Conservation (phyloP, 2,113 vertebrate genomes). For the Nymphicus hollandicus region DNA sequence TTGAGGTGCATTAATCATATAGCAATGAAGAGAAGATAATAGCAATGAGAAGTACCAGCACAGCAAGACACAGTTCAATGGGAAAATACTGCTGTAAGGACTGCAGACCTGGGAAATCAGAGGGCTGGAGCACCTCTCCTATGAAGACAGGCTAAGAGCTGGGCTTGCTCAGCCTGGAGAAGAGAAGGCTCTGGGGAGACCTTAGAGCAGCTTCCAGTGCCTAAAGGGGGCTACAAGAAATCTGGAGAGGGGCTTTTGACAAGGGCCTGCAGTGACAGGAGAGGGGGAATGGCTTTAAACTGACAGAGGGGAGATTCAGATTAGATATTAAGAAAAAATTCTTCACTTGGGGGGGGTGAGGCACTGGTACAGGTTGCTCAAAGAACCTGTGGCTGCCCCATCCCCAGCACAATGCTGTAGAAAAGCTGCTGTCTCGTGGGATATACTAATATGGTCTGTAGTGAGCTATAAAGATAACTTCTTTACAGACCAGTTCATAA, state of each 20-base stretch:
- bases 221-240: background rate
- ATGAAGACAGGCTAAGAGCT: background rate
- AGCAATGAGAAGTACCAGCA: background rate
- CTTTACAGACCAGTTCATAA: background rate
- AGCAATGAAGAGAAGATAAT: background rate
- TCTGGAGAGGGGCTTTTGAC: background rate
- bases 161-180: background rate
- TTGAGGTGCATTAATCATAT: background rate
- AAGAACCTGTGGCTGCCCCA: background rate
- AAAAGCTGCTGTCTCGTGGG: background rate
- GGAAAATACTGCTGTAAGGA: background rate
- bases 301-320: background rate
- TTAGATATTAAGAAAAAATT: background rate
- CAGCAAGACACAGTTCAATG: background rate
- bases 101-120: background rate
- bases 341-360: background rate
- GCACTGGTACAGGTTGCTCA: background rate
- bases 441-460: background rate
- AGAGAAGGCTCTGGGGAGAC: background rate
- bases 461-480: background rate
- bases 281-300: background rate
- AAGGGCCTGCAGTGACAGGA: background rate
- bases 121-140: background rate
- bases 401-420: background rate
- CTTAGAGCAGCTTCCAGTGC: background rate